Conservation (phyloP, 1,140 invertebrate genomes). For the Hycleus cichorii region DNA sequence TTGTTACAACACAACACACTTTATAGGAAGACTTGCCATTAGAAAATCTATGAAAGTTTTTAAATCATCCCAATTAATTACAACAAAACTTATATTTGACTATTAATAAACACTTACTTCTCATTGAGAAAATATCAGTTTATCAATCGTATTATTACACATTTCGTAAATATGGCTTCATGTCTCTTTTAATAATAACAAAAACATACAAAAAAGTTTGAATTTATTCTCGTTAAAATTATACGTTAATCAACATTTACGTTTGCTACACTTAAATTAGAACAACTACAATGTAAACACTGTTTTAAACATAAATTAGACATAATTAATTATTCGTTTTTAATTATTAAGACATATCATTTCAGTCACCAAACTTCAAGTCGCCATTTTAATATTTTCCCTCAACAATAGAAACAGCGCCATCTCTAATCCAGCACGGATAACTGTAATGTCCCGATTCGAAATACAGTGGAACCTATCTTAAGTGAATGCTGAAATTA, state of each 20-base stretch:
- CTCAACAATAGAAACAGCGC: constrained; percentile 32
- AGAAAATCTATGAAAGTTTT: no score
- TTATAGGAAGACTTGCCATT: constrained; percentile 2
- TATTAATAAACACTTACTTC: constrained; percentile 26
- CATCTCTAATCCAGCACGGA: constrained; percentile 27
- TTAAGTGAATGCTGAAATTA: no score
- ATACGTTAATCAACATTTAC: not conserved
- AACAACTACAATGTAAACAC: not conserved
- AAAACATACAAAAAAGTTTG: constrained; percentile 1
- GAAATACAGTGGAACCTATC: no score
- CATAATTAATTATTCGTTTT: constrained; percentile 2
- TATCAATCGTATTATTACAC: constrained; percentile 21
- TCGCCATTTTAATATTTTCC: constrained; percentile 36
- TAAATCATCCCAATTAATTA: no score
- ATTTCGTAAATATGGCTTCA: constrained; percentile 39
- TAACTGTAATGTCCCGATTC: not conserved
- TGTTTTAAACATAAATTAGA: not conserved
- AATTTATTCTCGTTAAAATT: not conserved
- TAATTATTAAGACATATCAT: constrained; percentile 7
- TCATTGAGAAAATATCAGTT: constrained; percentile 26
- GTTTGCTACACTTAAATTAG: constrained; percentile 1
- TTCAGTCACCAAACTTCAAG: constrained; percentile 32
- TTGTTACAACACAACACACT: constrained; percentile 19
- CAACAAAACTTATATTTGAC: no score
- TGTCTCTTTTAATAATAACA: constrained; percentile 26